Percentiles rank a stretch among this genome's conserved stretches.
These are phyloP conservation scores for Atherinomorus stipes DNA, from an alignment of 2,113 vertebrate species.

Conservation along the genomic window DNA sequence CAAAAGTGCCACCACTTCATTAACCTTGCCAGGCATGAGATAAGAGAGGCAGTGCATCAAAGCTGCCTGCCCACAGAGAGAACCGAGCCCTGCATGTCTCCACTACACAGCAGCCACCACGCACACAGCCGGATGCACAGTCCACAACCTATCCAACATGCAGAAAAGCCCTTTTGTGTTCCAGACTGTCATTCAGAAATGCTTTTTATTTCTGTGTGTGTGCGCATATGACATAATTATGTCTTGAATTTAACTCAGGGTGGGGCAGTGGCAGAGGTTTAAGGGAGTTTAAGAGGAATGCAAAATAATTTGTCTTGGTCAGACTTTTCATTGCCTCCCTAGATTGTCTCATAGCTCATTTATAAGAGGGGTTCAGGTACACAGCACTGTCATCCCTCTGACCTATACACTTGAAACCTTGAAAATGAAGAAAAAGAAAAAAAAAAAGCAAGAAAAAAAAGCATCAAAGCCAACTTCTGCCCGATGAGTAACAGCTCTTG, in stretches of 20 bases:
- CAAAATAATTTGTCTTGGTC: conserved; percentile 52
- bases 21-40: conserved; percentile 85
- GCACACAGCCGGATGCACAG: conserved; percentile 56
- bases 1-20: conserved; percentile 87
- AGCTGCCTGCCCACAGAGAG: conserved; percentile 81
- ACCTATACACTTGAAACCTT: conserved; percentile 47
- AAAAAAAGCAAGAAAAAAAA: conserved; percentile 61
- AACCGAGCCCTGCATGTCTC: conserved; percentile 74
- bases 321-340: conserved; percentile 33
- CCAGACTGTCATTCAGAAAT: conserved; percentile 63
- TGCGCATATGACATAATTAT: conserved; percentile 36
- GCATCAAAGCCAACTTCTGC: conserved; percentile 67
- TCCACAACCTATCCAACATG: conserved; percentile 59
- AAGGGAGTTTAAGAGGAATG: conserved; percentile 45
- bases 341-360: conserved; percentile 26
- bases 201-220: conserved; percentile 4
- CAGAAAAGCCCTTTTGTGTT: conserved; percentile 72
- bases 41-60: conserved; percentile 86
- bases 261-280: conserved; percentile 44
- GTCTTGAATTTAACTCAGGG: conserved; percentile 47
- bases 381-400: conserved; percentile 30
- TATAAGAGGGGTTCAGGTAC: conserved; percentile 46
- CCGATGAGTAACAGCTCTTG: conserved; percentile 62
- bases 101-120: conserved; percentile 72
- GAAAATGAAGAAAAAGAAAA: conserved; percentile 64